Evolutionary conservation across 2,888 invertebrate species (phyloP).

Genomic region (Lottia gigantea): DNA sequence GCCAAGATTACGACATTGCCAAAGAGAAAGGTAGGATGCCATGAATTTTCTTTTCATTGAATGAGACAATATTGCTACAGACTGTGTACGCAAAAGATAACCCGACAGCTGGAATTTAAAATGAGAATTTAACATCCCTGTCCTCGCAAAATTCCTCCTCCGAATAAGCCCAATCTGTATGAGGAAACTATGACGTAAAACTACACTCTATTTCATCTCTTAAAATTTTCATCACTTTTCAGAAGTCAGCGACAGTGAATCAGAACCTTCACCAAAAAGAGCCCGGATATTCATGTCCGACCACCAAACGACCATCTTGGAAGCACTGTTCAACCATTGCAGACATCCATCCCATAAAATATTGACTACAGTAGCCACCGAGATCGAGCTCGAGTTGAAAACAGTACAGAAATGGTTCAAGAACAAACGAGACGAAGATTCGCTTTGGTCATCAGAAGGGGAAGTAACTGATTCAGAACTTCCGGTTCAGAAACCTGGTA

Average conservation of each 20-base stretch:
- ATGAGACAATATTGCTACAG: neutral
- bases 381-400: slow-evolving; percentile 23
- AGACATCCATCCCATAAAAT: slow-evolving; percentile 22
- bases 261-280: neutral
- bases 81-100: neutral
- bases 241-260: slow-evolving; percentile 2
- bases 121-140: no score
- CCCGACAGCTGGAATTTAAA: neutral
- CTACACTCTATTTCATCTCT: no score
- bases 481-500: slow-evolving; percentile 13
- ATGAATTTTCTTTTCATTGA: neutral
- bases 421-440: slow-evolving; percentile 16
- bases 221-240: neutral
- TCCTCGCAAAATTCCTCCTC: no score
- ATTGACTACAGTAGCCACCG: slow-evolving; percentile 25
- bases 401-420: slow-evolving; percentile 29
- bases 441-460: neutral
- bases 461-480: neutral
- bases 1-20: slow-evolving; percentile 86
- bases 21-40: slow-evolving; percentile 14
- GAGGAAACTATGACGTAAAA: no score
- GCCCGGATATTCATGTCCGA: slow-evolving; percentile 15
- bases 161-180: no score
- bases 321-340: slow-evolving; percentile 20
- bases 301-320: slow-evolving; percentile 20